Percentiles rank a stretch among this genome's conserved stretches.
Evolutionary conservation across 1,140 invertebrate species (phyloP).

Genomic region (Micrasema minimum): DNA sequence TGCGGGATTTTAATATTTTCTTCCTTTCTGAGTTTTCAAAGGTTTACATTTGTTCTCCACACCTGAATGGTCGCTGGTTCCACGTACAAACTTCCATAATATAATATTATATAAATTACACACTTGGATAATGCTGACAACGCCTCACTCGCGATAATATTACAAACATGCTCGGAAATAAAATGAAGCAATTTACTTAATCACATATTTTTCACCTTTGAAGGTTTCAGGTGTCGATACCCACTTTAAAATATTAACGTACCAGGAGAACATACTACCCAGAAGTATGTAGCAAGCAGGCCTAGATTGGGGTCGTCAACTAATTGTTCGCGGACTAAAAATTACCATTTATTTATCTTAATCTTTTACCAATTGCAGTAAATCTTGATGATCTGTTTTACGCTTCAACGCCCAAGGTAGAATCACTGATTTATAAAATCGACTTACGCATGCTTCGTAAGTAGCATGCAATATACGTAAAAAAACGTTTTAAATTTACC

Average conservation of each 20-base stretch:
- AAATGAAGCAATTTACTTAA: constrained; percentile 43
- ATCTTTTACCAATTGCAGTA: too few relatives aligned
- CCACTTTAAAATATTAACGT: constrained; percentile 43
- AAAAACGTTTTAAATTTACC: too few relatives aligned
- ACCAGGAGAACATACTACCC: constrained; percentile 29
- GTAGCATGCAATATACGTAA: too few relatives aligned
- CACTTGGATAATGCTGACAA: not conserved
- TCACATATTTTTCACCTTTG: constrained; percentile 40
- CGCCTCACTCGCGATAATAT: not conserved
- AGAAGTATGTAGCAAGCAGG: not conserved
- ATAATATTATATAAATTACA: not conserved
- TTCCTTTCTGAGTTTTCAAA: too few relatives aligned
- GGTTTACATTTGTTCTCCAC: too few relatives aligned
- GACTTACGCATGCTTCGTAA: too few relatives aligned
- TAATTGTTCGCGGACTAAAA: not conserved
- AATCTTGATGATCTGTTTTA: too few relatives aligned
- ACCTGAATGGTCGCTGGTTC: too few relatives aligned
- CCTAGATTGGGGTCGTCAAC: constrained; percentile 6
- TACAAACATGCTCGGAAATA: constrained; percentile 16
- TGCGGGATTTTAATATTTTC: too few relatives aligned
- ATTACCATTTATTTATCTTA: not conserved
- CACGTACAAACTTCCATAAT: too few relatives aligned
- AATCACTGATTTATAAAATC: too few relatives aligned
- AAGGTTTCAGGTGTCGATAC: constrained; percentile 38
- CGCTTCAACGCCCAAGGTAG: too few relatives aligned